Evolutionary conservation across 1,140 invertebrate species (phyloP).

Genomic region (Hydropsyche tenuis): DNA sequence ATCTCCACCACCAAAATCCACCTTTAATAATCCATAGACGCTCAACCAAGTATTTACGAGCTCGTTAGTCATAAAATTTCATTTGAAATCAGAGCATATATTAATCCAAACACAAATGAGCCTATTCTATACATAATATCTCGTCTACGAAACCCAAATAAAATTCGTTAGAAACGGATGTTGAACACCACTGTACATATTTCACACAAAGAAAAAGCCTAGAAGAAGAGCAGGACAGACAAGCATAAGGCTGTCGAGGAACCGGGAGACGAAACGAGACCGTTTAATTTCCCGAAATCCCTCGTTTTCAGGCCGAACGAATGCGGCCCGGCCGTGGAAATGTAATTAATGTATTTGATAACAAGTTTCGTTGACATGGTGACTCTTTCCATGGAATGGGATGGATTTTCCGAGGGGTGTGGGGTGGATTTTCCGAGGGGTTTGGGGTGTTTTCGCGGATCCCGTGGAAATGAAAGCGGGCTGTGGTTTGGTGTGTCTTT

Average conservation of each 20-base stretch:
- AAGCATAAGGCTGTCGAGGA: too few species aligned
- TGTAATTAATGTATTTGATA: slow-evolving; percentile 46
- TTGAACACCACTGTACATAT: too few species aligned
- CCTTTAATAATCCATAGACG: neutral
- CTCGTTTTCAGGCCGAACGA: slow-evolving; percentile 22
- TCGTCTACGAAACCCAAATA: too few species aligned
- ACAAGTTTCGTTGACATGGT: slow-evolving; percentile 39
- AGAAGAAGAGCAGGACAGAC: too few species aligned
- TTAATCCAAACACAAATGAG: too few species aligned
- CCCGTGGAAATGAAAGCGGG: neutral
- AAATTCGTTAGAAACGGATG: too few species aligned
- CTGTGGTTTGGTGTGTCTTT: neutral
- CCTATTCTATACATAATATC: too few species aligned
- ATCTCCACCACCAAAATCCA: neutral
- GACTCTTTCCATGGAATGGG: neutral
- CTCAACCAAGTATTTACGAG: neutral
- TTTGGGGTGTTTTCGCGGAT: neutral
- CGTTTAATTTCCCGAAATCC: slow-evolving; percentile 38
- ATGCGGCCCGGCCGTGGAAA: slow-evolving; percentile 29
- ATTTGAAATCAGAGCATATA: too few species aligned
- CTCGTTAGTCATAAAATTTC: too few species aligned
- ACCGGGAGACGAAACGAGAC: neutral
- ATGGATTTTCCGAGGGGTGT: neutral
- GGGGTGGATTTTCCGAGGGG: too few species aligned
- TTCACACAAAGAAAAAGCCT: neutral